phyloP scores from a whole-genome alignment of 2,113 vertebrate species.

The human (Homo sapiens) region GRCh38 chr2:172859501-172860000 shows the following conservation, averaged over 20 bases:
- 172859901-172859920: constrained; percentile 79
- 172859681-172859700: not conserved
- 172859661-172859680: not conserved
- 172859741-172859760: constrained; percentile 61
- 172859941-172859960: constrained; percentile 78
- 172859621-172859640: not conserved
- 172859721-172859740: constrained; percentile 47
- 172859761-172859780: constrained; percentile 60
- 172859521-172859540: constrained; percentile 40
- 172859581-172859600: not conserved
- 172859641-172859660: not conserved
- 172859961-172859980: constrained; percentile 88
- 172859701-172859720: not conserved
- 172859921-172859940: constrained; percentile 76
- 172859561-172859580: constrained; percentile 2
- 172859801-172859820: constrained; percentile 75
- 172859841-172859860: constrained; percentile 77
- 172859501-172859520: constrained; percentile 40
- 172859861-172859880: constrained; percentile 74
- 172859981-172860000: constrained; percentile 81
- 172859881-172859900: constrained; percentile 72
- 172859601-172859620: constrained; percentile 17
- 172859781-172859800: constrained; percentile 51
- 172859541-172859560: constrained; percentile 4
- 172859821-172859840: constrained; percentile 81